These are phyloP conservation scores for Iselma pallidipennis DNA, from an alignment of 2,888 invertebrate species.

Conservation along the genomic window DNA sequence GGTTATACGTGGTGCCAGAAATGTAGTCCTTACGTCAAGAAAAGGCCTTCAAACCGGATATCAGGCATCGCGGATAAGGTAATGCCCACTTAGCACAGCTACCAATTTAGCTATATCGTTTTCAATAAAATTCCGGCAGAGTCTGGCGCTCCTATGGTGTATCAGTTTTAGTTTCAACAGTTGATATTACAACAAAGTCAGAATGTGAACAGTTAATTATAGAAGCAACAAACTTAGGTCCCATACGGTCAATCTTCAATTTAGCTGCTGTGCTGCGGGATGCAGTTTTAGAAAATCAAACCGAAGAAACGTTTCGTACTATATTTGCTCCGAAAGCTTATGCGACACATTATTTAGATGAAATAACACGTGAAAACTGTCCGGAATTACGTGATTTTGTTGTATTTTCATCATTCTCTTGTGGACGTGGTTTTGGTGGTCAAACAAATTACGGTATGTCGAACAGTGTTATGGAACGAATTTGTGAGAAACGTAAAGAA, in stretches of 20 bases:
- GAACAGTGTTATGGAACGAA: conserved; percentile 39
- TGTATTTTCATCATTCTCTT: conserved; percentile 36
- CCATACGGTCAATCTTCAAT: conserved; percentile 86
- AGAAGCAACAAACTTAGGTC: conserved; percentile 66
- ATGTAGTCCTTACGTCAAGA: conserved; percentile 79
- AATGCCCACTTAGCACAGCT: no score
- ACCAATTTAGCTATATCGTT: no score
- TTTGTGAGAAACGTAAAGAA: conserved; percentile 34
- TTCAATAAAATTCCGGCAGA: conserved; percentile 59
- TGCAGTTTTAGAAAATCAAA: conserved; percentile 72
- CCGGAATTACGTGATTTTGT: conserved; percentile 39
- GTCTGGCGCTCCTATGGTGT: conserved; percentile 75
- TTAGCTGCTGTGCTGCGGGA: conserved; percentile 82
- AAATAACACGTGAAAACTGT: conserved; percentile 44
- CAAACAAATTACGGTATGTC: conserved; percentile 41
- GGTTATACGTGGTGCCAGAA: conserved; percentile 77
- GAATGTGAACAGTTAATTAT: conserved; percentile 74
- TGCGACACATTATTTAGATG: no score
- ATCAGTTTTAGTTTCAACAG: no score
- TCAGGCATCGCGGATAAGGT: conserved; percentile 59
- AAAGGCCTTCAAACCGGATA: conserved; percentile 81
- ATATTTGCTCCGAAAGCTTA: no score
- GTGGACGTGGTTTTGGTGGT: conserved; percentile 38
- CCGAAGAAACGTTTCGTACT: no score
- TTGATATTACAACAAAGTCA: conserved; percentile 69